phyloP scores from a whole-genome alignment of 2,888 invertebrate species.

The Drosophila lutescens region DNA sequence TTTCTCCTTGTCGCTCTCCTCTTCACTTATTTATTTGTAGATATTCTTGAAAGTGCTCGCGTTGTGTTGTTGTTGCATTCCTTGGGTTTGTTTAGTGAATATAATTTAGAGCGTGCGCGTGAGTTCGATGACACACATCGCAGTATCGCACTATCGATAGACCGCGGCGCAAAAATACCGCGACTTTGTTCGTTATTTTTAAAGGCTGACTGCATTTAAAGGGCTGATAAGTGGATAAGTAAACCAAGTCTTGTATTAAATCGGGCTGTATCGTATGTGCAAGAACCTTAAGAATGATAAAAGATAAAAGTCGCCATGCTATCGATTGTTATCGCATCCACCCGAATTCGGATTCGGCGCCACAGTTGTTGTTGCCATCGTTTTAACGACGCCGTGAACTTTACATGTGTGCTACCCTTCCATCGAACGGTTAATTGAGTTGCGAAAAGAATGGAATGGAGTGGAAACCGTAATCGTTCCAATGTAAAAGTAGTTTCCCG shows the following conservation, averaged over 20 bases:
- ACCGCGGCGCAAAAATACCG: background rate
- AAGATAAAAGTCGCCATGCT: background rate
- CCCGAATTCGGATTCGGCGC: conserved; percentile 1
- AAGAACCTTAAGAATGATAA: background rate
- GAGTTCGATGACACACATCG: conserved; percentile 2
- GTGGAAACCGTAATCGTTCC: too few species aligned
- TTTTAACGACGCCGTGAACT: conserved; percentile 1
- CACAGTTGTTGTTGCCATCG: conserved; percentile 9
- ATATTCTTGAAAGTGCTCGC: background rate
- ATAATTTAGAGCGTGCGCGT: background rate
- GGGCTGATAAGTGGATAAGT: too few species aligned
- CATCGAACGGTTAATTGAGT: background rate
- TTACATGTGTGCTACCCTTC: conserved; percentile 4
- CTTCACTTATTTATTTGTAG: too few species aligned
- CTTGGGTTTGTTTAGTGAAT: background rate
- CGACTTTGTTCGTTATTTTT: background rate
- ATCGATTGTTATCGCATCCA: background rate
- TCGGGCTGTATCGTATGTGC: background rate
- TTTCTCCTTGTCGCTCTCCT: background rate
- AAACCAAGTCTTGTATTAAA: background rate
- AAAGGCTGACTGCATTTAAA: background rate
- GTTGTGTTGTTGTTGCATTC: background rate
- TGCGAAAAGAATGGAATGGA: background rate
- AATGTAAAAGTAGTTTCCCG: background rate
- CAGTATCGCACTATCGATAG: conserved; percentile 5